Conservation (phyloP, 2,888 invertebrate genomes). For the Hoplodrina blanda region DNA sequence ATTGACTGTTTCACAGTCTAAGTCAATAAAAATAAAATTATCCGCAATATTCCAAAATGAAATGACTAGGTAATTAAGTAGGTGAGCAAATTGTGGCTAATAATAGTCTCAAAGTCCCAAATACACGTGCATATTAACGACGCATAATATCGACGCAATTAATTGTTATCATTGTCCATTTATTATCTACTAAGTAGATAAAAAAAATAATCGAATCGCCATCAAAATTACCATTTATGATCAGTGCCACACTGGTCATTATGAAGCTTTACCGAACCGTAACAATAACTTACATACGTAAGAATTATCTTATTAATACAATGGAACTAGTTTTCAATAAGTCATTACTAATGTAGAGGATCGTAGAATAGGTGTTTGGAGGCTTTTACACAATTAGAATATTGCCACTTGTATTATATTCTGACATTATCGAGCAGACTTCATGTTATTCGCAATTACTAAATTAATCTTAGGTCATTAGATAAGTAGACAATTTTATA, state of each 20-base stretch:
- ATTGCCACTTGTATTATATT: constrained; percentile 83
- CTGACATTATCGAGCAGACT: constrained; percentile 78
- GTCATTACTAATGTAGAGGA: constrained; percentile 74
- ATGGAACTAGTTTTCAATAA: constrained; percentile 72
- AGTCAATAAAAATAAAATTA: constrained; percentile 8
- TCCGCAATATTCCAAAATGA: constrained; percentile 18
- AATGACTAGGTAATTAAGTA: constrained; percentile 27
- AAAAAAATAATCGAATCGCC: constrained; percentile 50
- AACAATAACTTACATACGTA: constrained; percentile 87
- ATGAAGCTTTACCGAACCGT: constrained; percentile 85
- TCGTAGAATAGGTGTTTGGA: constrained; percentile 88
- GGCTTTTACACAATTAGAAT: constrained; percentile 88
- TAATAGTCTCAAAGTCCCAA: constrained; percentile 18
- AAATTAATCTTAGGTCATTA: constrained; percentile 66
- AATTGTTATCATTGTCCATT: constrained; percentile 57
- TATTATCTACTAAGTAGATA: constrained; percentile 63
- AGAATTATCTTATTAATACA: constrained; percentile 71
- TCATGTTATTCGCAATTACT: constrained; percentile 81
- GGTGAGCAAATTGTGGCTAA: constrained; percentile 21
- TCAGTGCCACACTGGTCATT: constrained; percentile 65
- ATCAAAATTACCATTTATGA: constrained; percentile 56
- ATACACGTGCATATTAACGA: constrained; percentile 30
- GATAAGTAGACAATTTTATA: constrained; percentile 87
- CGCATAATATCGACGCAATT: constrained; percentile 29
- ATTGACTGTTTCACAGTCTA: constrained; percentile 19